A percentile compares a stretch with the other conserved stretches of the same genome.
Evolutionary conservation across 2,797 vertebrate genomes (phyloP).

Genomic region (Hoplostethus atlanticus): DNA sequence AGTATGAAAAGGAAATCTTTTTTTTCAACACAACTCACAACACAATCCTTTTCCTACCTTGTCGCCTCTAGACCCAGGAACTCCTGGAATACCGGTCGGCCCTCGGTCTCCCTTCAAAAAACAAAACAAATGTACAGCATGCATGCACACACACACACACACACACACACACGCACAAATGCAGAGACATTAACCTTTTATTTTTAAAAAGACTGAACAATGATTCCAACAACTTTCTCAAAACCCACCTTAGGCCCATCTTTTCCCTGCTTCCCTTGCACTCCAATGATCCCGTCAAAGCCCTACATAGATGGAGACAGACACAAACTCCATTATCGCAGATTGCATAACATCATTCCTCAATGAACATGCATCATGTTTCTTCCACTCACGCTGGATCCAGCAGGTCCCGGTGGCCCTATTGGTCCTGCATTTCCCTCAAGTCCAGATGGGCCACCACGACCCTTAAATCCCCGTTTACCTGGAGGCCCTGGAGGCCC

Average conservation of each 20-base stretch:
- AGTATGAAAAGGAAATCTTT: too few species aligned
- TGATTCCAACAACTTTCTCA: neutral
- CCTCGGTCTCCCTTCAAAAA: conserved; percentile 76
- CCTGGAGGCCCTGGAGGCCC: conserved; percentile 79
- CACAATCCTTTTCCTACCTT: conserved; percentile 70
- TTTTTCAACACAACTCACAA: neutral
- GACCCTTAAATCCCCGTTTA: conserved; percentile 76
- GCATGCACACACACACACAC: neutral
- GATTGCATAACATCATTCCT: neutral
- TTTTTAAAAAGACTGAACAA: neutral
- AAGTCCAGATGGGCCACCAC: conserved; percentile 72
- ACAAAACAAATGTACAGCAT: conserved; percentile 13
- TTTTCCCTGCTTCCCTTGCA: conserved; percentile 80
- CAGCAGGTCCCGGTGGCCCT: conserved; percentile 76
- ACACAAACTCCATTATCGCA: neutral
- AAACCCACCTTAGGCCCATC: conserved; percentile 81
- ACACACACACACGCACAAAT: neutral
- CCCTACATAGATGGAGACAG: conserved; percentile 69
- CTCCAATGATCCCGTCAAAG: conserved; percentile 81
- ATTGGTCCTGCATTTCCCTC: conserved; percentile 71
- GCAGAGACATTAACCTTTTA: conserved; percentile 1
- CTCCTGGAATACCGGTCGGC: conserved; percentile 72
- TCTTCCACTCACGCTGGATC: conserved; percentile 72
- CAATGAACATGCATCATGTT: neutral
- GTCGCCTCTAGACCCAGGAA: conserved; percentile 74